These are phyloP conservation scores for Electrophaes corylata DNA, from an alignment of 2,888 invertebrate species.

Conservation along the genomic window DNA sequence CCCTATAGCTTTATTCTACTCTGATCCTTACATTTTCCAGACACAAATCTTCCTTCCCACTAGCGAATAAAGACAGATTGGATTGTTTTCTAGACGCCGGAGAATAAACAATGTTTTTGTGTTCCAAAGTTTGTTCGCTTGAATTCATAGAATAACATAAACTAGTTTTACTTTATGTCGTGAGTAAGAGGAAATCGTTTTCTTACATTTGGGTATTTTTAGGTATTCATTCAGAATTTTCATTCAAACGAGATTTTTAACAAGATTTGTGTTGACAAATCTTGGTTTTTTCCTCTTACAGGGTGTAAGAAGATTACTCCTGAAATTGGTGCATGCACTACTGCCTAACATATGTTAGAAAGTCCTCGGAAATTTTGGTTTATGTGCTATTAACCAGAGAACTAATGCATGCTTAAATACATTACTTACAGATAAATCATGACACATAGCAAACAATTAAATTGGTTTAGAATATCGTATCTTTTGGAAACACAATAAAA, in stretches of 20 bases:
- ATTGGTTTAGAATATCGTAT: too few species aligned
- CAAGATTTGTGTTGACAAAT: background rate
- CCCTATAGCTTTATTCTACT: background rate
- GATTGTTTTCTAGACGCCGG: slow-evolving; percentile 32
- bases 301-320: background rate
- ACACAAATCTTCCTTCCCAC: slow-evolving; percentile 16
- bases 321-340: too few species aligned
- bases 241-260: background rate
- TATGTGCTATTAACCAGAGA: too few species aligned
- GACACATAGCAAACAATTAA: too few species aligned
- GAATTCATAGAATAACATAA: slow-evolving; percentile 22
- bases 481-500: too few species aligned
- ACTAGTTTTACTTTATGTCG: slow-evolving; percentile 21
- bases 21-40: slow-evolving; percentile 4
- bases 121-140: slow-evolving; percentile 20
- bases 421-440: too few species aligned
- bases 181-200: slow-evolving; percentile 11
- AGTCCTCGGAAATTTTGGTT: too few species aligned
- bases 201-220: slow-evolving; percentile 6
- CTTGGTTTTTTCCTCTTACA: background rate
- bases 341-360: too few species aligned
- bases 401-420: too few species aligned
- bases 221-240: slow-evolving; percentile 5
- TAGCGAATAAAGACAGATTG: slow-evolving; percentile 34
- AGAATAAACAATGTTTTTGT: slow-evolving; percentile 26